Percentiles rank a stretch among this genome's conserved stretches.
Conservation (phyloP, 2,888 invertebrate genomes). For the Brenthis daphne region DNA sequence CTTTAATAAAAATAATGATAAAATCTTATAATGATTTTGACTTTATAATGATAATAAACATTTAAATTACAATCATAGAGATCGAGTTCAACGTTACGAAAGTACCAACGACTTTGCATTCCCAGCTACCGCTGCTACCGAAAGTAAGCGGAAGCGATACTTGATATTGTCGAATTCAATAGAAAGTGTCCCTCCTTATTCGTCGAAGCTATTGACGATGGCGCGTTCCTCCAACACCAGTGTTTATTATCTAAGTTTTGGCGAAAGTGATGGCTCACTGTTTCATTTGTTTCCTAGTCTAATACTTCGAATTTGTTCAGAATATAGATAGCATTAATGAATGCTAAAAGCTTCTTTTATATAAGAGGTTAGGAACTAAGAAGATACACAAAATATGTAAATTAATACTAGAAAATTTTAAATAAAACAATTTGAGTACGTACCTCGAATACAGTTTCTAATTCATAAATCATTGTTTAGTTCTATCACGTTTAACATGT, state of each 20-base stretch:
- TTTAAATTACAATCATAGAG: not conserved
- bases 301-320: conserved; percentile 3
- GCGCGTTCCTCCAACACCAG: conserved; percentile 31
- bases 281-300: conserved; percentile 10
- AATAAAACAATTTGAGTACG: conserved; percentile 13
- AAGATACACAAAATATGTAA: not conserved
- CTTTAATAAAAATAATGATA: not conserved
- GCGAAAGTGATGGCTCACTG: conserved; percentile 44
- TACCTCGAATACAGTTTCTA: conserved; percentile 34
- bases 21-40: not conserved
- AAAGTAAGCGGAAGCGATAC: conserved; percentile 32
- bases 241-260: conserved; percentile 42
- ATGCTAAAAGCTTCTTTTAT: not conserved
- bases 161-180: conserved; percentile 42
- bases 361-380: not conserved
- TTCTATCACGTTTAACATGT: conserved; percentile 14
- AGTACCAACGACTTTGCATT: conserved; percentile 17
- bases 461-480: conserved; percentile 32
- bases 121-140: conserved; percentile 20
- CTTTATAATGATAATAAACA: too few relatives aligned
- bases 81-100: not conserved
- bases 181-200: conserved; percentile 50
- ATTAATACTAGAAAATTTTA: not conserved
- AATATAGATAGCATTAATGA: not conserved
- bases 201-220: conserved; percentile 33